A percentile compares a stretch with the other conserved stretches of the same genome.
Conservation (phyloP, 2,797 vertebrate genomes). For the Synaphobranchus kaupii region DNA sequence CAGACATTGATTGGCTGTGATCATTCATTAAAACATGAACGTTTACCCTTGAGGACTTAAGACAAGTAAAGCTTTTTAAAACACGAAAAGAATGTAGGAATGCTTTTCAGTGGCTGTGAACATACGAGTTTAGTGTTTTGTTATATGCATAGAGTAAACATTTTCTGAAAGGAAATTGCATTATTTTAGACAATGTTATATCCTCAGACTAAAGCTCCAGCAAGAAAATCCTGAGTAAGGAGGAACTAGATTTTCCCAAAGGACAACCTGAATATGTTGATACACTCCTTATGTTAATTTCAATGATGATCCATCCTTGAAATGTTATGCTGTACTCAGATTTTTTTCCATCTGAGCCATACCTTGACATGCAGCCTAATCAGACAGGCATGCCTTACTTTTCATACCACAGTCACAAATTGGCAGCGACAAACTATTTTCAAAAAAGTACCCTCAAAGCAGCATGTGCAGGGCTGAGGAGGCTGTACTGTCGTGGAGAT, state of each 20-base stretch:
- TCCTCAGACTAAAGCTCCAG: not conserved
- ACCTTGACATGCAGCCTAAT: not conserved
- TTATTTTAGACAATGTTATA: not conserved
- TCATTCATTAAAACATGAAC: constrained; percentile 59
- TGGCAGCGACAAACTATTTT: not conserved
- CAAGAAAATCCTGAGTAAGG: constrained; percentile 3
- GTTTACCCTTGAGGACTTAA: constrained; percentile 40
- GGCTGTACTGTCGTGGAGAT: not conserved
- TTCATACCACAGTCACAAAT: not conserved
- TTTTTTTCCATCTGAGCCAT: not conserved
- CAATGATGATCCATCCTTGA: not conserved
- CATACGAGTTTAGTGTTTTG: not conserved
- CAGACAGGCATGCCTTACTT: not conserved
- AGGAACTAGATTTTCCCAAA: not conserved
- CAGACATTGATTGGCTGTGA: not conserved
- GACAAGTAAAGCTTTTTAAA: constrained; percentile 36
- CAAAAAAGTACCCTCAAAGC: not conserved
- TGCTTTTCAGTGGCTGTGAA: not conserved
- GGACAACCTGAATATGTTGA: not conserved
- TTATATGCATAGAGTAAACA: constrained; percentile 24
- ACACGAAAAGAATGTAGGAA: constrained; percentile 7
- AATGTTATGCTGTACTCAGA: not conserved
- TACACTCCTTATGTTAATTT: not conserved
- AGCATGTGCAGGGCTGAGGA: not conserved
- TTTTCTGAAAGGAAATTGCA: constrained; percentile 26